phyloP scores from a whole-genome alignment of 1,140 invertebrate genomes.

The Hormaphis cornu region DNA sequence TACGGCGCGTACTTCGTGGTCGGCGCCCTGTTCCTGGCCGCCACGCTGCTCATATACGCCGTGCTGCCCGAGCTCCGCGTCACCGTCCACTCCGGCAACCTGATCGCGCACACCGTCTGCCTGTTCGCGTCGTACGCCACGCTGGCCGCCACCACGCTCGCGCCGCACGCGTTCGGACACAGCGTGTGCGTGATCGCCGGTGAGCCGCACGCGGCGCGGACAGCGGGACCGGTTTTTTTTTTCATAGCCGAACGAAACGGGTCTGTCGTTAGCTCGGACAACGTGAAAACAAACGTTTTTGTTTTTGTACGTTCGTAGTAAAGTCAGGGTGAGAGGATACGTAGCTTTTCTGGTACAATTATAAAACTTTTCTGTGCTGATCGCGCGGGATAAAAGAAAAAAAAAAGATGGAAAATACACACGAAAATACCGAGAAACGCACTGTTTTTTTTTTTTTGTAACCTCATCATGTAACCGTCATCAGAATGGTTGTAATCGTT shows the following conservation, averaged over 20 bases:
- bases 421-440: too few species aligned
- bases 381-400: too few species aligned
- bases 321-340: neutral
- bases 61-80: slow-evolving; percentile 35
- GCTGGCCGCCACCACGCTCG: slow-evolving; percentile 29
- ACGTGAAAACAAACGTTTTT: neutral
- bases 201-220: neutral
- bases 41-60: slow-evolving; percentile 35
- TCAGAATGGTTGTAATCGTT: too few species aligned
- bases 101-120: slow-evolving; percentile 34
- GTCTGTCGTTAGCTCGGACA: neutral
- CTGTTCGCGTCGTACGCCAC: slow-evolving; percentile 33
- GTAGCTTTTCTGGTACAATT: too few species aligned
- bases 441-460: too few species aligned
- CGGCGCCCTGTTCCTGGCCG: slow-evolving; percentile 34
- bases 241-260: neutral
- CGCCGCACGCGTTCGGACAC: neutral
- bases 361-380: too few species aligned
- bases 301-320: neutral
- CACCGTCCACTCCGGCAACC: slow-evolving; percentile 33
- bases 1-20: slow-evolving; percentile 33
- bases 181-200: slow-evolving; percentile 28
- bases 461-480: too few species aligned
- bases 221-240: neutral
- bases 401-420: too few species aligned